Base-by-base conservation (phyloP, 2,113 vertebrate genomes). In the Neomonachus schauinslandi region DNA sequence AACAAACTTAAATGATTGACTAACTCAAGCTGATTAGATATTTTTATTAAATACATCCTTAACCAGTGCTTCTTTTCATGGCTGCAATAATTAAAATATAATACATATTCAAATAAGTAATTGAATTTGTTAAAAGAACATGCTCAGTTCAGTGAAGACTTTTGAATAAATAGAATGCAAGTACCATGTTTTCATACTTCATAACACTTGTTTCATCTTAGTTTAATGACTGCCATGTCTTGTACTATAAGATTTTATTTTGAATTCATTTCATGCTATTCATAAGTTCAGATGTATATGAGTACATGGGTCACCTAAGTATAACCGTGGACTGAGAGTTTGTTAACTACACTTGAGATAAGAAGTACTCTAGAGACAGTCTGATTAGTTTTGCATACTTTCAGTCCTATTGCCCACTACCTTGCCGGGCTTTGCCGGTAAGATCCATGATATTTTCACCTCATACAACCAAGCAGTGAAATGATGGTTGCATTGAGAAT, bases 51-150 rank as follows among this genome's bases (percentile, higher is more conserved):
- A 76, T 94, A 4, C 19, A 55, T 74, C 51, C 39, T 61, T 74
- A 95, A 12, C 14, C 42, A 53, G 19, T 80, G n/a, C 14, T 85
- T 67, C 28, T 10, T 96, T 80, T 85, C 46, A 72, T 80, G 18
- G 12, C 3, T 81, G 4, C 5, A 81, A 49, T 94, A 92, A 92
- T 89, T 94, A 81, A 77, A 95, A 83, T 82, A 63, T 76, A 76
- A 80, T 85, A 85, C 71, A 85, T 89, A 89, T 97, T 95, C 65
- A 92, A 86, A 76, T 90, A 10, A 81, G n/a, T 89, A 80, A 94
- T 67, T 89, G 57, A 55, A 97, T 82, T 72, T 94, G 42, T 81
- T 89, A 69, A 88, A 96, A 51, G 33, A 91, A 67, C 19, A 71
- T 31, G 19, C 24, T 90, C 24, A 82, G n/a, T 53, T 96, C 24